Percentiles rank a stretch among this genome's conserved stretches.
phyloP scores from a whole-genome alignment of 2,888 invertebrate genomes.

The Morinoia aosen region DNA sequence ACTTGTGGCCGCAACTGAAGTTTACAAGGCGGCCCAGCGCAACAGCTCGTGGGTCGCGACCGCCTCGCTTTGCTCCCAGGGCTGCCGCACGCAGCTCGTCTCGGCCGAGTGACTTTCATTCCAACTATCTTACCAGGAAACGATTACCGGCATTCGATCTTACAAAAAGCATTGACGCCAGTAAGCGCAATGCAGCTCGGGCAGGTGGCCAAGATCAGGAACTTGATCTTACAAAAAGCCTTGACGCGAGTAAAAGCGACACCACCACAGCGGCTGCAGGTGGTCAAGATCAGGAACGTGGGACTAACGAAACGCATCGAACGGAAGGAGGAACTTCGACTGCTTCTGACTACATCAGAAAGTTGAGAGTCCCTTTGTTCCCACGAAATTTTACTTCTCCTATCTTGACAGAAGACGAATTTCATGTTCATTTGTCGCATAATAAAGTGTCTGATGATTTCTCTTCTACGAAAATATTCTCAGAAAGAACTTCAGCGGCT shows the following conservation, averaged over 20 bases:
- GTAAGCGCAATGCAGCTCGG: neutral
- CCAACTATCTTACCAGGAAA: neutral
- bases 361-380: neutral
- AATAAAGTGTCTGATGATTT: neutral
- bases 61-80: neutral
- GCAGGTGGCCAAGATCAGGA: neutral
- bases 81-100: neutral
- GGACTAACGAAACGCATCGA: neutral
- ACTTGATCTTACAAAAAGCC: neutral
- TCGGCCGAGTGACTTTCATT: neutral
- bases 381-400: neutral
- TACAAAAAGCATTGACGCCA: neutral
- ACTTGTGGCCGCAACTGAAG: constrained; percentile 19
- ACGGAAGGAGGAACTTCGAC: neutral
- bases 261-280: neutral
- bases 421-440: neutral
- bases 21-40: neutral
- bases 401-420: neutral
- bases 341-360: neutral
- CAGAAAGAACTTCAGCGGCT: neutral
- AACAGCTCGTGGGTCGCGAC: neutral
- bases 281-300: neutral
- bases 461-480: neutral
- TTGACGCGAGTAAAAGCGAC: neutral
- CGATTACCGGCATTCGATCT: neutral